A percentile compares a stretch with the other conserved stretches of the same genome.
Evolutionary conservation across 2,797 vertebrate genomes (phyloP).

Genomic region (Alauda arvensis): DNA sequence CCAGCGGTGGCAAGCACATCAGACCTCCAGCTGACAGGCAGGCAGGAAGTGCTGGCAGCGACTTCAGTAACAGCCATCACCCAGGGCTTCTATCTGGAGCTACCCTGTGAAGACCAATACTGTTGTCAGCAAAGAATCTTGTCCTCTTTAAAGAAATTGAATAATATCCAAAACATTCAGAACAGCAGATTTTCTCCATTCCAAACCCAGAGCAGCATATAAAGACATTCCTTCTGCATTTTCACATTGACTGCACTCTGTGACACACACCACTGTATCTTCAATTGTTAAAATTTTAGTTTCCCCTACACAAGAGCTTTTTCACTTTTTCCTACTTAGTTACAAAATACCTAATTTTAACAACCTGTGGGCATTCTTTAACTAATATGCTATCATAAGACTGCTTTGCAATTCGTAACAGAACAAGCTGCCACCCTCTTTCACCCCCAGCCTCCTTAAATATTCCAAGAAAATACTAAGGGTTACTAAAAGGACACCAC

Average conservation of each 20-base stretch:
- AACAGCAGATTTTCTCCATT: not conserved
- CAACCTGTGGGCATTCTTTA: not conserved
- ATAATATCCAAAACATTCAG: not conserved
- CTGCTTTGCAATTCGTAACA: not conserved
- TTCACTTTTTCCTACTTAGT: not conserved
- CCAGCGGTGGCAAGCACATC: not conserved
- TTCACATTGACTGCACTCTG: not conserved
- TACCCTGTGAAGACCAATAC: not conserved
- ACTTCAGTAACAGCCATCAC: not conserved
- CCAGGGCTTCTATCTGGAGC: not conserved
- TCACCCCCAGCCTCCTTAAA: not conserved
- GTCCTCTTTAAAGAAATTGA: not conserved
- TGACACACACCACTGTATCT: rapidly evolving
- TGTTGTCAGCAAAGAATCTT: rapidly evolving
- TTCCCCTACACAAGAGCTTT: not conserved
- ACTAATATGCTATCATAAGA: not conserved
- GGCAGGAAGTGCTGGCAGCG: rapidly evolving
- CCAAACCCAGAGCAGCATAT: not conserved
- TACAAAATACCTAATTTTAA: not conserved
- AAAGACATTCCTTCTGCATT: not conserved
- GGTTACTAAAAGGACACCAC: not conserved
- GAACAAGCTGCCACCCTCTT: rapidly evolving
- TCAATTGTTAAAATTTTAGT: not conserved
- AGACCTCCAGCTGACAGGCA: not conserved
- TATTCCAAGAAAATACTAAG: not conserved